A percentile compares a stretch with the other conserved stretches of the same genome.
phyloP scores from a whole-genome alignment of 2,888 invertebrate species.

The Meloe dianella region DNA sequence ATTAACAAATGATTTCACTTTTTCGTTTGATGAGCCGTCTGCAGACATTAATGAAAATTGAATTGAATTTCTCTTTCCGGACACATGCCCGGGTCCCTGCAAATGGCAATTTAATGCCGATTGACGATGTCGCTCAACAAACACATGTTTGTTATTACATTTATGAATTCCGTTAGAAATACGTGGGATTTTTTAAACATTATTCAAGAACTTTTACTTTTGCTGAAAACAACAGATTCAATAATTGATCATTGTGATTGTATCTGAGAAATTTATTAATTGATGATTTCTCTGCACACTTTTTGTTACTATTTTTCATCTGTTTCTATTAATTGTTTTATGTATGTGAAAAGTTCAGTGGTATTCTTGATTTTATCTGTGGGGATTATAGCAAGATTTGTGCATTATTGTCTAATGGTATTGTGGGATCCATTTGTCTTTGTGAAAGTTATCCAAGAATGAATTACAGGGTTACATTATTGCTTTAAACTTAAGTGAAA shows the following conservation, averaged over 20 bases:
- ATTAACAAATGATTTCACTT: background rate
- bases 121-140: background rate
- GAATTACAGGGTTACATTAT: slow-evolving; percentile 29
- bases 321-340: background rate
- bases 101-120: background rate
- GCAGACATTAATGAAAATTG: background rate
- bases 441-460: slow-evolving; percentile 24
- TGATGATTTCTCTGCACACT: background rate
- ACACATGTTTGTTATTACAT: background rate
- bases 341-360: background rate
- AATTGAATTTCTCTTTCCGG: background rate
- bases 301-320: background rate
- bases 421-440: background rate
- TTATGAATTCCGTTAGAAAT: background rate
- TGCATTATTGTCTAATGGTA: background rate
- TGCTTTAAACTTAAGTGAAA: slow-evolving; percentile 28
- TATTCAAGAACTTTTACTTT: background rate
- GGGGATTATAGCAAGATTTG: background rate
- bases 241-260: background rate
- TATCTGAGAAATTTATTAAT: background rate
- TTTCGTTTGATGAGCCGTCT: background rate
- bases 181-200: background rate
- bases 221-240: background rate
- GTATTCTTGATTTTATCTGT: background rate
- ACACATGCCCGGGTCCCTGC: background rate